phyloP scores from a whole-genome alignment of 2,113 vertebrate species.

The Solea senegalensis region DNA sequence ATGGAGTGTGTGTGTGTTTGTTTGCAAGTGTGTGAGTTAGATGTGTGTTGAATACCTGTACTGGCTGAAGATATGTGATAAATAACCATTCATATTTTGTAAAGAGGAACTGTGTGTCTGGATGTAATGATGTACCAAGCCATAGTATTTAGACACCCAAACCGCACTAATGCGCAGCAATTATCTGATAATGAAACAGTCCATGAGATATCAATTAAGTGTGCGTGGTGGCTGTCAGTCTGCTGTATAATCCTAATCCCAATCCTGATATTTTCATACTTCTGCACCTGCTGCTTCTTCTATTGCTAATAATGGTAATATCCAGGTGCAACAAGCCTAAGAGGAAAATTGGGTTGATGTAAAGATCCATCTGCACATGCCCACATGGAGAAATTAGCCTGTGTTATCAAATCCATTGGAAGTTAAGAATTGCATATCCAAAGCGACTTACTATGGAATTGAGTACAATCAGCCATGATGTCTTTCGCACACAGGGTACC shows the following conservation, averaged over 20 bases:
- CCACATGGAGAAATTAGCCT: too few relatives aligned
- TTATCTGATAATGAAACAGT: constrained; percentile 68
- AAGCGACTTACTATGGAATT: too few relatives aligned
- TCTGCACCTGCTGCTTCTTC: constrained; percentile 12
- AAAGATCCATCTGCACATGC: too few relatives aligned
- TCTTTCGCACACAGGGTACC: too few relatives aligned
- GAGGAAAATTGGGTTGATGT: background rate
- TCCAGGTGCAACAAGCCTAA: background rate
- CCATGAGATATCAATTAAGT: constrained; percentile 24
- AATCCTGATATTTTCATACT: too few relatives aligned
- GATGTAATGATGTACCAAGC: constrained; percentile 52
- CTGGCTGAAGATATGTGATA: constrained; percentile 48
- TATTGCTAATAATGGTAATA: background rate
- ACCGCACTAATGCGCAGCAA: constrained; percentile 59
- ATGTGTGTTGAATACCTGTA: constrained; percentile 38
- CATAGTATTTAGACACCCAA: constrained; percentile 53
- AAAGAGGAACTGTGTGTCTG: constrained; percentile 8
- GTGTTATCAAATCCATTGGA: too few relatives aligned
- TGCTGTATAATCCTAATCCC: constrained; percentile 24
- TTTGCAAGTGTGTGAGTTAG: background rate
- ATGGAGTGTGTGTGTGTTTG: constrained; percentile 17
- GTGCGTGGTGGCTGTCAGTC: constrained; percentile 28
- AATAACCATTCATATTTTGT: constrained; percentile 33
- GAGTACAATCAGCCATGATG: too few relatives aligned
- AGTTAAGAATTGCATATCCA: too few relatives aligned